Evolutionary conservation across 2,797 vertebrate species (phyloP).

Genomic region (Pseudotriccus pelzelni): DNA sequence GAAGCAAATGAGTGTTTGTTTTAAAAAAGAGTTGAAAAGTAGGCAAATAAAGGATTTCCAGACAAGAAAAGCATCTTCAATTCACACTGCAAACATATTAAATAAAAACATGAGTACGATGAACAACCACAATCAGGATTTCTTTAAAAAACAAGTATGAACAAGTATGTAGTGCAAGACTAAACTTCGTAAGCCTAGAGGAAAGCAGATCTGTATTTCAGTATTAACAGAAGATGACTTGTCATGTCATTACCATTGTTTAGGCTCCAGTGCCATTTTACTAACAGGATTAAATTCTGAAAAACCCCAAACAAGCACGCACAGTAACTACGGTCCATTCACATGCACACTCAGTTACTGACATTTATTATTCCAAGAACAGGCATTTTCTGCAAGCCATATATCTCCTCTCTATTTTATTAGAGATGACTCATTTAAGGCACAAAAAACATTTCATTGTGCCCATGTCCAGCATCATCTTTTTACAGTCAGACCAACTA

Average conservation of each 20-base stretch:
- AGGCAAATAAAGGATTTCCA: neutral
- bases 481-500: neutral
- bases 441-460: neutral
- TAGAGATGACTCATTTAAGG: neutral
- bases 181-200: neutral
- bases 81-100: neutral
- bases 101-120: neutral
- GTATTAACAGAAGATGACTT: neutral
- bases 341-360: neutral
- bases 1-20: neutral
- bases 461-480: neutral
- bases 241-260: neutral
- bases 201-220: neutral
- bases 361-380: rapidly evolving
- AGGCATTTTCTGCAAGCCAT: neutral
- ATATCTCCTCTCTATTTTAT: neutral
- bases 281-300: neutral
- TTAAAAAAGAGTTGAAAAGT: neutral
- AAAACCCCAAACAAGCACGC: neutral
- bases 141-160: neutral
- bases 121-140: neutral
- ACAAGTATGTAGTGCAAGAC: neutral
- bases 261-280: neutral
- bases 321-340: neutral
- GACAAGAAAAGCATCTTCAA: neutral